Percentiles rank a stretch among this genome's conserved stretches.
Conservation (phyloP, 2,797 vertebrate species). For the Enteromius viviparus region DNA sequence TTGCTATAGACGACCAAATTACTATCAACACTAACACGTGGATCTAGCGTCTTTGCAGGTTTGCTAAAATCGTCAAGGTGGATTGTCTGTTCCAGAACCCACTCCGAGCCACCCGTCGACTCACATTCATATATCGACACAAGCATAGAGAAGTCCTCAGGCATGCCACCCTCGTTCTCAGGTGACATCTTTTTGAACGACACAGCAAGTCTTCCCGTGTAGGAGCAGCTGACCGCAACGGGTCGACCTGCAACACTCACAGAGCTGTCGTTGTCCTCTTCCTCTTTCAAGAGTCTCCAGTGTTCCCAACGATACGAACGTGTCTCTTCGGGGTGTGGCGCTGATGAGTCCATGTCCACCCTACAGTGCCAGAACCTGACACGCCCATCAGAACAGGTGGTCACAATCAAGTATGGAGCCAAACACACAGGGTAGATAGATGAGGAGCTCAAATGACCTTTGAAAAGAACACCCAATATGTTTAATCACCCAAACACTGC, state of each 20-base stretch:
- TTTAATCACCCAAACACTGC: not conserved
- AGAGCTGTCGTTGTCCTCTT: slow-evolving; percentile 90
- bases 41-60: slow-evolving; percentile 88
- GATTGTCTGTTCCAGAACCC: slow-evolving; percentile 97
- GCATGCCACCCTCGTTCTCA: slow-evolving; percentile 80
- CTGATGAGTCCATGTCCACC: slow-evolving; percentile 75
- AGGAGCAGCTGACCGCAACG: slow-evolving; percentile 96
- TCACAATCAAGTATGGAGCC: slow-evolving; percentile 95
- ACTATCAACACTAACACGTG: slow-evolving; percentile 95
- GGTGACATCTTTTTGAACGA: slow-evolving; percentile 90
- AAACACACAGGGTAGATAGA: slow-evolving; percentile 99
- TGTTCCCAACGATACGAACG: slow-evolving; percentile 87
- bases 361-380: slow-evolving; percentile 95
- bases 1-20: slow-evolving; percentile 98
- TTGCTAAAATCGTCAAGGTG: slow-evolving; percentile 92
- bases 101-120: slow-evolving; percentile 97
- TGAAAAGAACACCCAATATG: not conserved
- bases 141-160: slow-evolving; percentile 95
- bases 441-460: slow-evolving; percentile 97
- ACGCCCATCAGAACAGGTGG: slow-evolving; percentile 92
- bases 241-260: slow-evolving; percentile 89
- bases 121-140: slow-evolving; percentile 99
- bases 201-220: slow-evolving; percentile 93
- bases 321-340: slow-evolving; percentile 65
- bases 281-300: slow-evolving; percentile 95